Evolutionary conservation across 2,113 vertebrate genomes (phyloP).

Genomic region (Toxotes chatareus): DNA sequence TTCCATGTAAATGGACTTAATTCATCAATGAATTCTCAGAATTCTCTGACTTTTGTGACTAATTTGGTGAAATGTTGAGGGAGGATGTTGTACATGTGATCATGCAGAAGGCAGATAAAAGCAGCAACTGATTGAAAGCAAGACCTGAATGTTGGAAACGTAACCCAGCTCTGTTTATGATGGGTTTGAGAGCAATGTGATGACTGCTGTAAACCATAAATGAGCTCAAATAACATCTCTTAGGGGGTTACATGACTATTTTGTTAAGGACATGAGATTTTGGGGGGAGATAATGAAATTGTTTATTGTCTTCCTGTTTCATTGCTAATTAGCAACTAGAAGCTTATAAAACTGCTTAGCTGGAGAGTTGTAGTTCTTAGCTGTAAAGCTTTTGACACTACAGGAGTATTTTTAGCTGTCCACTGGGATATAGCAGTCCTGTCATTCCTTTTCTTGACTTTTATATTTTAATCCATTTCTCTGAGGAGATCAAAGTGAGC

Average conservation of each 20-base stretch:
- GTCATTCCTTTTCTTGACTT: constrained; percentile 36
- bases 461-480: constrained; percentile 47
- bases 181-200: constrained; percentile 4
- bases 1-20: constrained; percentile 2
- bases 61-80: constrained; percentile 3
- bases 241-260: neutral
- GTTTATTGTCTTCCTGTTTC: constrained; percentile 18
- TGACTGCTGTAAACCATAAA: constrained; percentile 26
- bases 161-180: constrained; percentile 33
- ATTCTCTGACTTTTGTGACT: neutral
- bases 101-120: constrained; percentile 6
- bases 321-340: constrained; percentile 24
- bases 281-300: neutral
- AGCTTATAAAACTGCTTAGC: constrained; percentile 13
- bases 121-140: constrained; percentile 5
- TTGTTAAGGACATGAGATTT: neutral
- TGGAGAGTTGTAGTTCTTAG: constrained; percentile 11
- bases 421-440: constrained; percentile 19
- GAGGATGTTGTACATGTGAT: constrained; percentile 4
- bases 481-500: constrained; percentile 60
- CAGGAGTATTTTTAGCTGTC: constrained; percentile 35
- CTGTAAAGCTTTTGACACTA: constrained; percentile 38
- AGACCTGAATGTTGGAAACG: constrained; percentile 6
- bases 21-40: neutral
- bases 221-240: constrained; percentile 9